phyloP scores from a whole-genome alignment of 2,888 invertebrate genomes.

The Andrena trimmerana region DNA sequence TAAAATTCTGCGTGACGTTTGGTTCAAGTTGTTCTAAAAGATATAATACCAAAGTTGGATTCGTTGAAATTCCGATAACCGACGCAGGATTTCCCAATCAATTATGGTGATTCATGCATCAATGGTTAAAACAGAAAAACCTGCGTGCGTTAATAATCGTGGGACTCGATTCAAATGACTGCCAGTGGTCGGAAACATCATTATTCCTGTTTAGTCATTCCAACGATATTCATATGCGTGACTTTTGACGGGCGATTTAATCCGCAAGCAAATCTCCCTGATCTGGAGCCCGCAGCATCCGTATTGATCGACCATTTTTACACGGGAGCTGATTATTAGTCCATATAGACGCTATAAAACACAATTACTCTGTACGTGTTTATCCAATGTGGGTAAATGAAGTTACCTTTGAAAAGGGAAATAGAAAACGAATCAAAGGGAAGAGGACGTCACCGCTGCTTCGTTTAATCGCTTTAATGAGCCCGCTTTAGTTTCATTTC shows the following conservation, averaged over 20 bases:
- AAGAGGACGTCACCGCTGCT: neutral
- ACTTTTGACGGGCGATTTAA: conserved; percentile 32
- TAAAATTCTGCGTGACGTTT: no score
- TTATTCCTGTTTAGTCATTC: conserved; percentile 4
- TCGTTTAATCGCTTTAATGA: neutral
- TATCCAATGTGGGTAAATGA: neutral
- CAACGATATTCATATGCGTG: conserved; percentile 2
- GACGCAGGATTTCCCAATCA: neutral
- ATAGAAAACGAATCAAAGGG: neutral
- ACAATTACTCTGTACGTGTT: neutral
- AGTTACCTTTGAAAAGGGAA: neutral
- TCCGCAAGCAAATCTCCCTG: conserved; percentile 20
- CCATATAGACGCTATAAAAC: neutral
- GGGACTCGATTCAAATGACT: neutral
- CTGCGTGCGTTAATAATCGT: neutral
- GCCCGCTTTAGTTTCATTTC: neutral
- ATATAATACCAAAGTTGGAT: neutral
- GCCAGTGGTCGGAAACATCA: neutral
- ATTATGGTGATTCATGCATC: neutral
- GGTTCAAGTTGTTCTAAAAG: no score
- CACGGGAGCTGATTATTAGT: conserved; percentile 13
- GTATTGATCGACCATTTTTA: conserved; percentile 10
- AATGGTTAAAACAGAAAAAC: neutral
- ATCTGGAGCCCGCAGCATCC: neutral
- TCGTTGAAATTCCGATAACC: neutral